phyloP scores from a whole-genome alignment of 2,888 invertebrate species.

The Lithophane socia region DNA sequence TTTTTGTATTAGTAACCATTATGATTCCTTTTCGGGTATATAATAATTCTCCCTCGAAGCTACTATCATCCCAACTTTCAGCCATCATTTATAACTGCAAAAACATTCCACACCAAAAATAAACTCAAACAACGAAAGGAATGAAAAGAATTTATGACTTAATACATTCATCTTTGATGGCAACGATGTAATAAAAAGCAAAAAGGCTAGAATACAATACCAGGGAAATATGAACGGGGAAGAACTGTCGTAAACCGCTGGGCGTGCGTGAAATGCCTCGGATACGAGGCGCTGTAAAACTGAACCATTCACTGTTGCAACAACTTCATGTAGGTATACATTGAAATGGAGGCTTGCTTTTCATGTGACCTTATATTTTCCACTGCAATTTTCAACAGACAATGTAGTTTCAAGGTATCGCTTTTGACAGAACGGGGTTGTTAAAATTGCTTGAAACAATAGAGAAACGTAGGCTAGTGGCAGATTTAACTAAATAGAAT shows the following conservation, averaged over 20 bases:
- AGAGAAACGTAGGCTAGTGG: background rate
- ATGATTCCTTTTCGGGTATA: background rate
- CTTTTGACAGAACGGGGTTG: conserved; percentile 6
- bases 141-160: conserved; percentile 57
- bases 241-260: conserved; percentile 50
- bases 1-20: background rate
- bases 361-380: conserved; percentile 29
- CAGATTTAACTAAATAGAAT: background rate
- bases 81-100: conserved; percentile 33
- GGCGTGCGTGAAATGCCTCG: conserved; percentile 52
- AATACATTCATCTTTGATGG: conserved; percentile 51
- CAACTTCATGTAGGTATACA: conserved; percentile 18
- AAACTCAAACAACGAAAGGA: conserved; percentile 31
- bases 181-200: conserved; percentile 46
- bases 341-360: conserved; percentile 11
- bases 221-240: conserved; percentile 58
- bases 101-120: conserved; percentile 43
- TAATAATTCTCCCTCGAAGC: background rate
- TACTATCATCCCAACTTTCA: background rate
- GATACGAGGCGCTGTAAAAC: conserved; percentile 51
- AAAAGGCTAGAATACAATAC: conserved; percentile 53
- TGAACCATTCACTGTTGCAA: conserved; percentile 26
- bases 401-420: conserved; percentile 3
- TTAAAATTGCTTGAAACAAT: background rate
- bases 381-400: conserved; percentile 10